Conservation (phyloP, 2,113 vertebrate species). For the Nanorana parkeri region DNA sequence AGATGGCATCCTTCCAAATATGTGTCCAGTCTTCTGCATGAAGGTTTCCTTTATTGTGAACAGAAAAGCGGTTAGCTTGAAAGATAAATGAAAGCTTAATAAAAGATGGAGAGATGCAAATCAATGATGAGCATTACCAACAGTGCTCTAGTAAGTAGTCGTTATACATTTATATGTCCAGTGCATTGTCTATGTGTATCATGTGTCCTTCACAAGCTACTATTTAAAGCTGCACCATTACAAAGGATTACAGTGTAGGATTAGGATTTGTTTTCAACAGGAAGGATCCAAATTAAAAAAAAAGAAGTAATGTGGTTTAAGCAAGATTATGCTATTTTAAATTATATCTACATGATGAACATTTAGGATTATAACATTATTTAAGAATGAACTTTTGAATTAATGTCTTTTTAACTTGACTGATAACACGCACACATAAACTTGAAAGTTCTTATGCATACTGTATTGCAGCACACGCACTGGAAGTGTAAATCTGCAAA, state of each 20-base stretch:
- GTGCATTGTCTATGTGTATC: not conserved
- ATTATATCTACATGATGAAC: too few relatives aligned
- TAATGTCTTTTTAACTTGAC: too few relatives aligned
- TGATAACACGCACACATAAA: too few relatives aligned
- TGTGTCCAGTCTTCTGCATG: constrained; percentile 72
- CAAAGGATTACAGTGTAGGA: not conserved
- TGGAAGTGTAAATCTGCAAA: too few relatives aligned
- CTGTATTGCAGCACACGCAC: too few relatives aligned
- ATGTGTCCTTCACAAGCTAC: not conserved
- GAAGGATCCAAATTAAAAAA: too few relatives aligned
- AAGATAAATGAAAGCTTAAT: constrained; percentile 71
- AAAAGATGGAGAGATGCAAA: constrained; percentile 75
- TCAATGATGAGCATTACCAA: constrained; percentile 52
- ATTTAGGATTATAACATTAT: too few relatives aligned
- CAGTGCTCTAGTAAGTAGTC: not conserved
- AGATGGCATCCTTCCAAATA: constrained; percentile 70
- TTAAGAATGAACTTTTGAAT: too few relatives aligned
- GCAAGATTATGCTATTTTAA: too few relatives aligned
- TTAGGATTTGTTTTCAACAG: not conserved
- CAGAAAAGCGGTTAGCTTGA: constrained; percentile 70
- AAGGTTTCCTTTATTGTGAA: constrained; percentile 70
- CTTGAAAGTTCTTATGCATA: too few relatives aligned
- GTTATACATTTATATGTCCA: not conserved
- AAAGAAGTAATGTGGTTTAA: too few relatives aligned
- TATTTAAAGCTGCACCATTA: not conserved